These are phyloP conservation scores for Chiloscyllium punctatum DNA, from an alignment of 2,797 vertebrate species.

Conservation along the genomic window DNA sequence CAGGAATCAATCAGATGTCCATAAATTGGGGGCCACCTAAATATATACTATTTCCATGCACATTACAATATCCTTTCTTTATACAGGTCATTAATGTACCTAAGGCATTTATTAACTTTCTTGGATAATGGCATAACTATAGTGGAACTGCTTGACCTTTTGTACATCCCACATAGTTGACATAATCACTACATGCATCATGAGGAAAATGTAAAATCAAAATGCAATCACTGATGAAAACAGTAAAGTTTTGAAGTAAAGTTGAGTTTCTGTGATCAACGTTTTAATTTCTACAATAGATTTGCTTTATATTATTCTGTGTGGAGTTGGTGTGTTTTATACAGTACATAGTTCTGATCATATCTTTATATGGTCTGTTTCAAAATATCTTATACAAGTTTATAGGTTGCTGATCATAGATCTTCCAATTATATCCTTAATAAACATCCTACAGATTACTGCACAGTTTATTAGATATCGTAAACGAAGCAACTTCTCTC, in stretches of 20 bases:
- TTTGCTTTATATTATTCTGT: slow-evolving; percentile 52
- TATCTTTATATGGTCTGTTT: background rate
- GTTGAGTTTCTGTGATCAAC: slow-evolving; percentile 37
- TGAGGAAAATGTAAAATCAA: background rate
- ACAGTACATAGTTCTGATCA: background rate
- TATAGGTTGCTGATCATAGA: no score
- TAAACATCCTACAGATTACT: slow-evolving; percentile 51
- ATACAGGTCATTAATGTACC: background rate
- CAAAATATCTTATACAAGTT: background rate
- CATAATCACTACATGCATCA: background rate
- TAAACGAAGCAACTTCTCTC: slow-evolving; percentile 43
- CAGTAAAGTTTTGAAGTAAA: background rate
- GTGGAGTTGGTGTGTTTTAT: slow-evolving; percentile 42
- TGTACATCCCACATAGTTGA: background rate
- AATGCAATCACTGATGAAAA: background rate
- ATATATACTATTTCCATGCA: no score
- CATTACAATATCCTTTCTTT: background rate
- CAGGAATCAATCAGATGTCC: no score
- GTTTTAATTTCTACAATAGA: slow-evolving; percentile 50
- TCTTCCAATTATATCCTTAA: slow-evolving; percentile 43
- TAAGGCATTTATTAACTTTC: background rate
- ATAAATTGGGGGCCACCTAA: no score
- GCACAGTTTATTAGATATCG: slow-evolving; percentile 54
- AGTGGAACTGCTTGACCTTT: background rate
- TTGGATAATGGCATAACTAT: background rate